Base-by-base conservation (phyloP, 2,797 vertebrate species). In the Gymnothorax javanicus region DNA sequence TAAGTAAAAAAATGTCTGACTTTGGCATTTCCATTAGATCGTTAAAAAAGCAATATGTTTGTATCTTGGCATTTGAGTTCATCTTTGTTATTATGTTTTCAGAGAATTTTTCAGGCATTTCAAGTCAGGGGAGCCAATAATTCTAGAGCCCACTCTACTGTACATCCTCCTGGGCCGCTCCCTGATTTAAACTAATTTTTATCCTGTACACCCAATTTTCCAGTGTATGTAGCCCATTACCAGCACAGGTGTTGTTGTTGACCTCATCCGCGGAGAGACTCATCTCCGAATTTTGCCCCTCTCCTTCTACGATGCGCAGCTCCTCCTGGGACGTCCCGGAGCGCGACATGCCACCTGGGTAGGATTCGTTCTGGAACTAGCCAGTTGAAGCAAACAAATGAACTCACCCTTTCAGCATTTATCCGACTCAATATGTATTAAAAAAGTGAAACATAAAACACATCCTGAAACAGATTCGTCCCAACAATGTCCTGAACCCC, bases 161-260 rank as follows among this genome's bases (percentile, higher is more conserved):
- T 69, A 20, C 17, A 23, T 17, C 62, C 62, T 7, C 3, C 62
- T 20, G 17, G 62, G 62, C 62, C 23, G 23, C n/a, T 17, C 64
- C 23, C 23, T 69, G 64, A n/a, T n/a, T 69, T 25, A 25, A 23
- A 8, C 23, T 25, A n/a, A 69, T 69, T 58, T 50, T 89, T 20
- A 85, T 73, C 1, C 27, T 7, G 9, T 62, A 56, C 57, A 59
- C 56, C 27, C 33, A 5, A 50, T 33, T 20, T 7, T 20, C 50
- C 77, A 23, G 52, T 81, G 20, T 56, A 23, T 23, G 9, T 23
- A 54, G 59, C 4, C 7, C 13, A 86, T 94, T 89, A 99, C 98
- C 97, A 93, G 94, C 94, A 67, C 98, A 99, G 33, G 97, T 99
- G 90, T 99, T 99, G 93, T 99, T 99, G 96, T 99, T 99, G 89